phyloP scores from a whole-genome alignment of 1,140 invertebrate species.

The Hypothenemus hampei region DNA sequence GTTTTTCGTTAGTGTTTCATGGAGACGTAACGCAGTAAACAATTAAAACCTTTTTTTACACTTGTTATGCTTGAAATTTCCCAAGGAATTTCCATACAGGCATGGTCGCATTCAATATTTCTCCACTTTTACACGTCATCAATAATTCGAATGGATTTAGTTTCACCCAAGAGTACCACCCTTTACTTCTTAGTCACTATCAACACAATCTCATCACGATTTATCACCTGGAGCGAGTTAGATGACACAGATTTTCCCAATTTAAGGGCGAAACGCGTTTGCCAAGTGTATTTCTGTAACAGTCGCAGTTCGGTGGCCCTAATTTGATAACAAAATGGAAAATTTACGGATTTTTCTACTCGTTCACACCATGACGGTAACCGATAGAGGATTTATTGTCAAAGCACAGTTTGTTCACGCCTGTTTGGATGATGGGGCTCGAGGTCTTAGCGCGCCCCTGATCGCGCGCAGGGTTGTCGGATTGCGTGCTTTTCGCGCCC shows the following conservation, averaged over 20 bases:
- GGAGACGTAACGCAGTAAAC: no score
- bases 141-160: no score
- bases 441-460: constrained; percentile 24
- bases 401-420: constrained; percentile 43
- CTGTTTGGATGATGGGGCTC: constrained; percentile 24
- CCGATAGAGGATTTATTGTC: constrained; percentile 39
- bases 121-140: no score
- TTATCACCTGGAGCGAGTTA: constrained; percentile 29
- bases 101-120: no score
- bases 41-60: no score
- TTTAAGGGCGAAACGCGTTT: constrained; percentile 34
- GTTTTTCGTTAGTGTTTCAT: no score
- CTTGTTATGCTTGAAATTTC: no score
- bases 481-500: no score
- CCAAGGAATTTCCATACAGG: no score
- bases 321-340: constrained; percentile 29
- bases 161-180: no score
- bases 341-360: constrained; percentile 32
- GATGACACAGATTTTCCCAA: constrained; percentile 40
- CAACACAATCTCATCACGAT: constrained; percentile 7
- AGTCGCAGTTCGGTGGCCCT: constrained; percentile 38
- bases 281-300: constrained; percentile 35
- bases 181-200: no score
- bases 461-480: constrained; percentile 37
- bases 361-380: constrained; percentile 44